A percentile compares a stretch with the other conserved stretches of the same genome.
Conservation (phyloP, 2,797 vertebrate genomes). For the Sebastes glaucus region DNA sequence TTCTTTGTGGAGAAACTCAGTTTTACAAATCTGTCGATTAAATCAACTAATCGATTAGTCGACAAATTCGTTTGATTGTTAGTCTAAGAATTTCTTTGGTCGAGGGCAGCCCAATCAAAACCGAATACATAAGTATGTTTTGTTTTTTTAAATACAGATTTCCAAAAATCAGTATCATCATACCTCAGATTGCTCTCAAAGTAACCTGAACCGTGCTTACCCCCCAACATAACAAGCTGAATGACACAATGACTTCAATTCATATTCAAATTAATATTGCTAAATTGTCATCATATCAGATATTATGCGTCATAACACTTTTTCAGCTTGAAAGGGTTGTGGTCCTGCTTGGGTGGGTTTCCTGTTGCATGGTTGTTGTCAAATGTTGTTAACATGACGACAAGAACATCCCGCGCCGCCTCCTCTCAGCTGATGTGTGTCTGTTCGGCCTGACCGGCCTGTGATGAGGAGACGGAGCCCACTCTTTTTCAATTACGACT, state of each 20-base stretch:
- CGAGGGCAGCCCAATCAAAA: no score
- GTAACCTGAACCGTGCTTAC: not conserved
- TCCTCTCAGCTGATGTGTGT: constrained; percentile 31
- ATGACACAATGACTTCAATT: not conserved
- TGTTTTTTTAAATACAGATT: not conserved
- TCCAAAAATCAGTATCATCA: not conserved
- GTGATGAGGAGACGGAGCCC: constrained; percentile 33
- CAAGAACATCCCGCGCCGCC: not conserved
- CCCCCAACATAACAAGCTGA: not conserved
- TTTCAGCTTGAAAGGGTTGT: not conserved
- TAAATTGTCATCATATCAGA: not conserved
- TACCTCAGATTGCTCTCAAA: not conserved
- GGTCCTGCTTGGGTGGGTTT: constrained; percentile 24
- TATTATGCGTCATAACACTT: not conserved
- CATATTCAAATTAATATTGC: not conserved
- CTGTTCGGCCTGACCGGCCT: constrained; percentile 32
- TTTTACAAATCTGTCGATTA: no score
- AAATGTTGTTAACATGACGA: constrained; percentile 32
- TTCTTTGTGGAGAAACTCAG: no score
- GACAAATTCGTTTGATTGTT: no score
- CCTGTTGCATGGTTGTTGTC: constrained; percentile 18
- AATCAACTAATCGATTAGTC: no score
- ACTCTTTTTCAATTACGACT: constrained; percentile 43
- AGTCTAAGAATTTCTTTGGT: no score
- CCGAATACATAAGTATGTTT: not conserved